Evolutionary conservation across 1,140 invertebrate genomes (phyloP), one percentile per base, ranked within the genome.

Genomic region (Drosophila seguyi): DNA sequence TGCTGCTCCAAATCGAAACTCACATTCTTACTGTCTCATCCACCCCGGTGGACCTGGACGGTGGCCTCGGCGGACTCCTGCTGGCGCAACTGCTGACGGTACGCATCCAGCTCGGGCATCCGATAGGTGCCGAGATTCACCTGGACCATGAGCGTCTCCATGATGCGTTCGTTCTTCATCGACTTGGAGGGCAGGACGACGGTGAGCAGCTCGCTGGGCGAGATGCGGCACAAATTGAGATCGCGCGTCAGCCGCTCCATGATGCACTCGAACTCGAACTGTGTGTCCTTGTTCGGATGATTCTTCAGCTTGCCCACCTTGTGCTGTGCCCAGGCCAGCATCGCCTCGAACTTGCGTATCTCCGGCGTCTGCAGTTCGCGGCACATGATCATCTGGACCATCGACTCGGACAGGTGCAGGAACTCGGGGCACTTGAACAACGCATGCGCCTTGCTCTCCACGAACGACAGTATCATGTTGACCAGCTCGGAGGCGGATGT

Each of bases 301-400:
- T 95, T 95, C 93, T 95, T 96, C 56, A 95, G 94, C 91, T 93
- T 93, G 58, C 84, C 90, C 10, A 97, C 97, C 93, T 97, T 97
- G 92, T 97, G 95, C 52, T 95, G 95, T 4, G 97, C 96, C 98
- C 98, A 99, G 25, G 94, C 95, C 11, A 98, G 94, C 97, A 99
- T 99, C 0, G 97, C 97, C 93, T 98, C 97, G 90, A 99, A 99
- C 93, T 98, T 99, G 16, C 95, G 94, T n/a, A 98, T 96, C 93
- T 99, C 98, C 0, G 96, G 95, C 16, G 98, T 96, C 83, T 97
- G 96, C 47, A 98, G 94, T 85, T 97, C 96, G 3, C 96, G 95
- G 91, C 96, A 97, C 96, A 99, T 98, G 66, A 98, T 98, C 96
- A 97, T 97, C 92, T 97, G 97, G 1, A 99, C 97, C 97, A 98